phyloP scores from a whole-genome alignment of 2,113 vertebrate species.

The Atractosteus spatula region DNA sequence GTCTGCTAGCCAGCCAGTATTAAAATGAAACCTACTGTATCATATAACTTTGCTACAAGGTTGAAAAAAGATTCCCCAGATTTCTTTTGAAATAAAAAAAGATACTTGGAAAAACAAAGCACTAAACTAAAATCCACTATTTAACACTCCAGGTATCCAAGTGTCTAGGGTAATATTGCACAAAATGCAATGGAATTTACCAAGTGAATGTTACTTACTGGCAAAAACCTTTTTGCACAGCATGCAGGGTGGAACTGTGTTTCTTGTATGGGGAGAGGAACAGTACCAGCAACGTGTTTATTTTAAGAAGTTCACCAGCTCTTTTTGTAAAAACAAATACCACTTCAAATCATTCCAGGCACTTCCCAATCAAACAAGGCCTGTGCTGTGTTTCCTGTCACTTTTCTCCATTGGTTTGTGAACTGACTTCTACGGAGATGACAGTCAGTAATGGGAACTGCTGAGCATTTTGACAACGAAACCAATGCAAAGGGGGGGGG shows the following conservation, averaged over 20 bases:
- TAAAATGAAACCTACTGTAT: slow-evolving; percentile 1
- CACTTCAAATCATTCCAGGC: slow-evolving; percentile 6
- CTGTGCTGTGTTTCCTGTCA: slow-evolving; percentile 2
- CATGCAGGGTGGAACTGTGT: too few species aligned
- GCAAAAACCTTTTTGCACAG: too few species aligned
- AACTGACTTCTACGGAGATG: slow-evolving; percentile 7
- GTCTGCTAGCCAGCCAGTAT: not conserved
- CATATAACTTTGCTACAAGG: not conserved
- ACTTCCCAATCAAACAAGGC: slow-evolving; percentile 11
- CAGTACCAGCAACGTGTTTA: not conserved
- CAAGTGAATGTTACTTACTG: too few species aligned
- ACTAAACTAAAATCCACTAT: too few species aligned
- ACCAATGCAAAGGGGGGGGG: slow-evolving; percentile 5
- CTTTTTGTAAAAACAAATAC: slow-evolving; percentile 8
- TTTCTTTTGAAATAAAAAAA: too few species aligned
- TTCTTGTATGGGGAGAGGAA: not conserved
- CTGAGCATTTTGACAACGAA: slow-evolving; percentile 9
- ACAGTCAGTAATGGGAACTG: slow-evolving; percentile 19
- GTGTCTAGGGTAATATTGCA: too few species aligned
- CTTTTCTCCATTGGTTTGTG: not conserved
- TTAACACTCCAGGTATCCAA: too few species aligned
- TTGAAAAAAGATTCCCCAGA: too few species aligned
- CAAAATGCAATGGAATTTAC: too few species aligned
- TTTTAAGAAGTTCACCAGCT: not conserved
- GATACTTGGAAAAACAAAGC: too few species aligned